Evolutionary conservation across 2,888 invertebrate species (phyloP).

Genomic region (Scaptomyza tumidula): DNA sequence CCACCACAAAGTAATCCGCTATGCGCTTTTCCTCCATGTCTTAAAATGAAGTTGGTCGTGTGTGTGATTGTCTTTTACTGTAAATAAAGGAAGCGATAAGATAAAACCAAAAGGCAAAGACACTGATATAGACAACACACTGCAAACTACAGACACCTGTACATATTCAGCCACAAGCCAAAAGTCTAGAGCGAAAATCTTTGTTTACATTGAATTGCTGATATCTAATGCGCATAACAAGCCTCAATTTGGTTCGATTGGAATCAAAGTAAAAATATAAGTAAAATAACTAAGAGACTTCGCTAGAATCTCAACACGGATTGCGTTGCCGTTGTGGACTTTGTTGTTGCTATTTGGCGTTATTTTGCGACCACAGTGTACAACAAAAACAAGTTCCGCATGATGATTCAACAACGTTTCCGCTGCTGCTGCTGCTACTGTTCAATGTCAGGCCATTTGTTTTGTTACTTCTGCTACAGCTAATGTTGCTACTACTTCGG

Average conservation of each 20-base stretch:
- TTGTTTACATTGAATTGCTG: conserved; percentile 62
- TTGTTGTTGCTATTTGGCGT: conserved; percentile 30
- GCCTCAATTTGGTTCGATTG: no score
- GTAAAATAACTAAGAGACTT: conserved; percentile 20
- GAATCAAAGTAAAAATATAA: no score
- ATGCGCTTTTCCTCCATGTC: conserved; percentile 94
- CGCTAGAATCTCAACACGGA: conserved; percentile 22
- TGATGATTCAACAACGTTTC: conserved; percentile 74
- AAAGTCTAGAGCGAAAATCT: conserved; percentile 32
- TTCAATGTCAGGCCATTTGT: conserved; percentile 44
- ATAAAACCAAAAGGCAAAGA: conserved; percentile 25
- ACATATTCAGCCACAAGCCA: not conserved
- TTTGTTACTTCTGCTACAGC: conserved; percentile 31
- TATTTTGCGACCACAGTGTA: conserved; percentile 41
- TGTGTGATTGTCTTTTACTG: conserved; percentile 33
- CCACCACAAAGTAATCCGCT: conserved; percentile 99
- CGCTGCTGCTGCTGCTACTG: conserved; percentile 42
- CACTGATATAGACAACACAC: not conserved
- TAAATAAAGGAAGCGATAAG: conserved; percentile 42
- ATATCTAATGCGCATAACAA: conserved; percentile 37
- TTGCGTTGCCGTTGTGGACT: conserved; percentile 8
- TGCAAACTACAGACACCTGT: not conserved
- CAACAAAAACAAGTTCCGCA: conserved; percentile 72
- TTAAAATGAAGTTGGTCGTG: conserved; percentile 10
- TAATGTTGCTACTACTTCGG: conserved; percentile 10